phyloP scores from a whole-genome alignment of 2,113 vertebrate species.

The Hoplias malabaricus region DNA sequence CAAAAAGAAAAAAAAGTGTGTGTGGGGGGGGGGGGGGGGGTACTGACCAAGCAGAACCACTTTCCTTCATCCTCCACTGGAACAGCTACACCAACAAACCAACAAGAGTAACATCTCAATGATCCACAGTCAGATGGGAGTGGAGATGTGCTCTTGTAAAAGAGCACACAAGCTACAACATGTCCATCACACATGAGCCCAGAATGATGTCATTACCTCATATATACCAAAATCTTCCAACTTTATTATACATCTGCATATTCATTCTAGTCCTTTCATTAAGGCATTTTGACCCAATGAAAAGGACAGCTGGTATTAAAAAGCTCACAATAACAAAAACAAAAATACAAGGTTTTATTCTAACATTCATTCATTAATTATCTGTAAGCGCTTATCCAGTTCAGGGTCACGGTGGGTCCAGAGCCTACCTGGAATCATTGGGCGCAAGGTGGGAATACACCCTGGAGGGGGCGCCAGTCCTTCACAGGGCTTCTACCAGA shows the following conservation, averaged over 20 bases:
- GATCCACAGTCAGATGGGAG: slow-evolving; percentile 31
- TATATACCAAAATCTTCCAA: background rate
- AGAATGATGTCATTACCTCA: slow-evolving; percentile 5
- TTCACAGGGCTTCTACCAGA: no score
- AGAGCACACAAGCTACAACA: slow-evolving; percentile 41
- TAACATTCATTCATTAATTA: no score
- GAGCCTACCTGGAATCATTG: no score
- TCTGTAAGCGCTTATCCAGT: no score
- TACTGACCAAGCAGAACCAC: background rate
- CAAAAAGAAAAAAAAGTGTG: no score
- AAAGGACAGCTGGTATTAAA: no score
- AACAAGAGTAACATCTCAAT: background rate
- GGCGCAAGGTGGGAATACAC: no score
- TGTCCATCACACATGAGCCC: slow-evolving; percentile 2
- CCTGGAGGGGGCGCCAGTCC: no score
- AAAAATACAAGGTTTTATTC: no score
- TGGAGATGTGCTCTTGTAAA: background rate
- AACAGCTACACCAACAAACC: slow-evolving; percentile 42
- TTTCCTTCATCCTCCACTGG: slow-evolving; percentile 1
- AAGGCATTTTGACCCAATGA: no score
- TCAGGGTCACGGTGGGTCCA: no score
- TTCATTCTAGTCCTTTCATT: background rate
- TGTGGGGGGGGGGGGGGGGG: background rate
- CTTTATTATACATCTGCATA: background rate
- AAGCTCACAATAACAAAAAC: no score